These are phyloP conservation scores for Dryobota labecula DNA, from an alignment of 2,888 invertebrate species.

Conservation along the genomic window DNA sequence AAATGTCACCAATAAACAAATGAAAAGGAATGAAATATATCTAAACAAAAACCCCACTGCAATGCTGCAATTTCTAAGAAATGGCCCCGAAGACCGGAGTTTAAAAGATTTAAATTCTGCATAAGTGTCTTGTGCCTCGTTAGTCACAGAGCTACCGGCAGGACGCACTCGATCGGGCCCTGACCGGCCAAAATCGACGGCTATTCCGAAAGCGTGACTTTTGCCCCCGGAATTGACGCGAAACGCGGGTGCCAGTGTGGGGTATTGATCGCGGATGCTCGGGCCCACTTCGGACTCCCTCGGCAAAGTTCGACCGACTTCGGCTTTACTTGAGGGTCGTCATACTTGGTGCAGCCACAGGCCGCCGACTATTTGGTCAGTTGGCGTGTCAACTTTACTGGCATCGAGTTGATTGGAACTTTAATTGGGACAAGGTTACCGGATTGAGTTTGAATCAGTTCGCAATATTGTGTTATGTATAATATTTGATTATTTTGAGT, in stretches of 20 bases:
- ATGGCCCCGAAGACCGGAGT: constrained; percentile 58
- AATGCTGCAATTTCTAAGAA: constrained; percentile 32
- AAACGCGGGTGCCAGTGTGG: constrained; percentile 81
- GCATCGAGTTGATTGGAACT: constrained; percentile 85
- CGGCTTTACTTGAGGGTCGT: constrained; percentile 83
- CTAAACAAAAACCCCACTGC: not conserved
- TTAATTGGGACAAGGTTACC: constrained; percentile 89
- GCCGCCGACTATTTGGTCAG: constrained; percentile 80
- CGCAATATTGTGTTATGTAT: constrained; percentile 47
- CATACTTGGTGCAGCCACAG: constrained; percentile 76
- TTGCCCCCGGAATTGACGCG: constrained; percentile 88
- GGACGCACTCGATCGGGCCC: constrained; percentile 76
- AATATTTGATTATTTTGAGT: constrained; percentile 34
- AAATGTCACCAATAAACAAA: not conserved
- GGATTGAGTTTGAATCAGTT: constrained; percentile 74
- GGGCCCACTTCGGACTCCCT: constrained; percentile 82
- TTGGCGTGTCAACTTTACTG: constrained; percentile 85
- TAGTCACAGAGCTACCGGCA: constrained; percentile 66
- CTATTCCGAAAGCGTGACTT: constrained; percentile 88
- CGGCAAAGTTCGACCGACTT: constrained; percentile 83
- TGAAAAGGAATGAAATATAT: not conserved
- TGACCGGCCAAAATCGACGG: constrained; percentile 86
- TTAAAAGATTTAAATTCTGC: constrained; percentile 72
- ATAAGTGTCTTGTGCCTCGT: constrained; percentile 72
- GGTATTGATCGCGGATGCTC: constrained; percentile 88